Percentiles rank a stretch among this genome's conserved stretches.
phyloP scores from a whole-genome alignment of 1,140 invertebrate genomes.

The Eciton burchellii region DNA sequence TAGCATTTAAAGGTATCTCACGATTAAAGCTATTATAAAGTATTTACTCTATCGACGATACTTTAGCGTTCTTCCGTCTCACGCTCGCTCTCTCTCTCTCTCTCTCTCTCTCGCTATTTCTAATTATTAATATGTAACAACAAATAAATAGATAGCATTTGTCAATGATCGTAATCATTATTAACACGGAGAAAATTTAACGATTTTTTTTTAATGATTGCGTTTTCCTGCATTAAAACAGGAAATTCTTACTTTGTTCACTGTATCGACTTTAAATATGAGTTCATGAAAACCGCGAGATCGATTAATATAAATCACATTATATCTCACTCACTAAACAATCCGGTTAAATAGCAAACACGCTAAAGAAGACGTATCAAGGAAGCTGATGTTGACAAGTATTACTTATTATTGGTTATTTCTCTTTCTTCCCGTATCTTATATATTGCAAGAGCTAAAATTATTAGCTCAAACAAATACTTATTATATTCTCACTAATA shows the following conservation, averaged over 20 bases:
- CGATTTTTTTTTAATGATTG: constrained; percentile 70
- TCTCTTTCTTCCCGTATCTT: constrained; percentile 53
- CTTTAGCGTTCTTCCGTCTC: constrained; percentile 72
- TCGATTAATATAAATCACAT: constrained; percentile 78
- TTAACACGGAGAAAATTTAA: constrained; percentile 82
- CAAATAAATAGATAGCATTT: constrained; percentile 85
- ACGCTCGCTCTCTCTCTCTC: constrained; percentile 32
- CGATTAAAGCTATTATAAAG: constrained; percentile 83
- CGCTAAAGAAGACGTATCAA: constrained; percentile 81
- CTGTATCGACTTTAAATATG: constrained; percentile 68
- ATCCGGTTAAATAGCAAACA: constrained; percentile 80
- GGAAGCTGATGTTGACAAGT: constrained; percentile 79
- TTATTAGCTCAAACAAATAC: constrained; percentile 49
- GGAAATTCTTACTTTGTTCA: constrained; percentile 59
- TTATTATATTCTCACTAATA: constrained; percentile 70
- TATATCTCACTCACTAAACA: constrained; percentile 78
- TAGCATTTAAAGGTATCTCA: constrained; percentile 80
- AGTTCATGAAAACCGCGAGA: constrained; percentile 68
- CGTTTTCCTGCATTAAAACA: constrained; percentile 35
- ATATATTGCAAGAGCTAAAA: constrained; percentile 64
- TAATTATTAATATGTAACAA: constrained; percentile 82
- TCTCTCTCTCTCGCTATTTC: constrained; percentile 31
- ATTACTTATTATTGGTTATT: constrained; percentile 69
- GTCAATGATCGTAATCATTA: constrained; percentile 82
- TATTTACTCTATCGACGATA: constrained; percentile 81